Evolutionary conservation across 2,113 vertebrate genomes (phyloP).

Genomic region (Pitta sordida): DNA sequence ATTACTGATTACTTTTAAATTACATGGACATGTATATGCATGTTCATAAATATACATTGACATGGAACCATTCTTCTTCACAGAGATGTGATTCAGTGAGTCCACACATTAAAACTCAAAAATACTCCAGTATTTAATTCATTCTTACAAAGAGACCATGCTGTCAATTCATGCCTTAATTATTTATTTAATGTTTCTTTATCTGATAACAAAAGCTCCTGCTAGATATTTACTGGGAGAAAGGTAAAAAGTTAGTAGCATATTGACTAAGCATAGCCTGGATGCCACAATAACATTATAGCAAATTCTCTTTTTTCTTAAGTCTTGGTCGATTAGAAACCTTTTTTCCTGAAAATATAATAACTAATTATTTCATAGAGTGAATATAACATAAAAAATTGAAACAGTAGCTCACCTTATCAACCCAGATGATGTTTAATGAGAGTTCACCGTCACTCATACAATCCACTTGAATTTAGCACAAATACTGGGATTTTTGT

Average conservation of each 20-base stretch:
- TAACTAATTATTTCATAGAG: slow-evolving; percentile 7
- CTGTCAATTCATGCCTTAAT: neutral
- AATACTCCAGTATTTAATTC: neutral
- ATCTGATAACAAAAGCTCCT: neutral
- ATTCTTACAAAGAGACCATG: neutral
- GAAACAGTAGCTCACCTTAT: neutral
- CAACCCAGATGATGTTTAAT: neutral
- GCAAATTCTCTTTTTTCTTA: neutral
- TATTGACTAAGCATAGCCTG: neutral
- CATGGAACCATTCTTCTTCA: neutral
- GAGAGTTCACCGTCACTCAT: neutral
- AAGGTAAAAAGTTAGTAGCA: neutral
- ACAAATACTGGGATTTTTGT: neutral
- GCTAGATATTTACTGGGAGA: neutral
- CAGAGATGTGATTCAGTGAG: neutral
- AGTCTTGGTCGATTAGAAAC: neutral
- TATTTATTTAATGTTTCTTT: slow-evolving; percentile 9
- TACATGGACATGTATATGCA: neutral
- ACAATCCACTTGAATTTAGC: neutral
- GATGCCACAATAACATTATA: neutral
- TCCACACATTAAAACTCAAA: neutral
- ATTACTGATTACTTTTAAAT: slow-evolving; percentile 38
- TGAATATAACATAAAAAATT: neutral
- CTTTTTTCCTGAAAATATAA: slow-evolving; percentile 4
- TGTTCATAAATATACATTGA: too few species aligned